Base-by-base conservation (phyloP, 2,113 vertebrate genomes). In the Tupaia tana region DNA sequence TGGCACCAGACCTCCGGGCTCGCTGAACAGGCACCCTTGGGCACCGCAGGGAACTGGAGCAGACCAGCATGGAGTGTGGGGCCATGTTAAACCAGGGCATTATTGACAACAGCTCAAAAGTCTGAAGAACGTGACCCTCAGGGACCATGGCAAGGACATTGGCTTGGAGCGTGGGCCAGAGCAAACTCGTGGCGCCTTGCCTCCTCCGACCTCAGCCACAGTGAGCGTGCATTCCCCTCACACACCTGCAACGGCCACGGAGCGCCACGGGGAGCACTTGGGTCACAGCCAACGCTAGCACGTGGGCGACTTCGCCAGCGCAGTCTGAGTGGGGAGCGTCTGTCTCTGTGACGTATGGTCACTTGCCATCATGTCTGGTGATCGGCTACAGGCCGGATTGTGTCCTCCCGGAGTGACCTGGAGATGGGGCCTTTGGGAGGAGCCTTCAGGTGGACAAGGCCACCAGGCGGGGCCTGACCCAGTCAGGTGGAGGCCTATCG, bases 211-310 rank as follows among this genome's bases (percentile, higher is more conserved):
- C 16, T 24, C 27, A 19, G 27, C 27, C 1, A 43, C 43, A 43
- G 43, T 3, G 43, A 43, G 43, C 43, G 43, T 43, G 43, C 43
- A 5, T 43, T 43, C 43, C 43, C 43, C 43, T 43, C 43, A 43
- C 16, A 9, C 1, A 0, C 14, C 9, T 71, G 34, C 24, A 29
- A 2, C 0, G 10, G 24, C 31, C 11, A 2, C 6, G 1, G 18
- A 43, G 18, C 18, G 10, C 31, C 2, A 2, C 1, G 7, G 1
- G n/a, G 6, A 9, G 7, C 22, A 15, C 71, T 6, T 3, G 27
- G 22, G 5, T 58, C 64, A 71, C 56, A 31, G 25, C 70, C 5
- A 59, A 13, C 5, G 5, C 4, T 29, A 69, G 52, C 12, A 13
- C 29, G n/a, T 0, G 12, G 34, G 6, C 0, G 0, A 43, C 25